phyloP scores from a whole-genome alignment of 2,113 vertebrate genomes.

The Lathamus discolor region DNA sequence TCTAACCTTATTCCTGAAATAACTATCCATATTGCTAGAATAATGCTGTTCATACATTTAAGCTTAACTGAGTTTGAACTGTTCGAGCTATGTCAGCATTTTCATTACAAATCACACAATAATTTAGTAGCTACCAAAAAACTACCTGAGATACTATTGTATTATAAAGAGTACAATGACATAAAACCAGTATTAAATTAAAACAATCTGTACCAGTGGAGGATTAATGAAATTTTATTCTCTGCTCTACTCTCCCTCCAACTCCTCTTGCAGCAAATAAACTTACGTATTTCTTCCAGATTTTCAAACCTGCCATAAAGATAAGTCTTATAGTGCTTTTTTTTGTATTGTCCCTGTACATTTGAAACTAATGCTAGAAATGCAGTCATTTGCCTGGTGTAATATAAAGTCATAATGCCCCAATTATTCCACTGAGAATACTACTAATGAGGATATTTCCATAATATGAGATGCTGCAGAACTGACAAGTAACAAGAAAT shows the following conservation, averaged over 20 bases:
- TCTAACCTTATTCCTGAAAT: neutral
- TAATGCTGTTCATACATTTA: neutral
- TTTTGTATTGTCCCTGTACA: neutral
- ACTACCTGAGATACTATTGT: neutral
- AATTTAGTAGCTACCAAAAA: neutral
- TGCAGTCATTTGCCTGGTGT: neutral
- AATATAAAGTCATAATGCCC: neutral
- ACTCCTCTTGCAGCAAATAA: neutral
- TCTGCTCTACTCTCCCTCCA: neutral
- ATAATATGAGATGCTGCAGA: neutral
- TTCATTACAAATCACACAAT: neutral
- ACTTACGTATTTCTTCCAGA: neutral
- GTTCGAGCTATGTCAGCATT: neutral
- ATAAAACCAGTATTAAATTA: neutral
- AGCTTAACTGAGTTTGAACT: neutral
- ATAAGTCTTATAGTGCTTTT: neutral
- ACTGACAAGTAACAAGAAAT: neutral
- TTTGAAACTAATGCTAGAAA: constrained; percentile 23
- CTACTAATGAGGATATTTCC: neutral
- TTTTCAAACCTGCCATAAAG: neutral
- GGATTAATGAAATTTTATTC: neutral
- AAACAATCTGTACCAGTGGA: neutral
- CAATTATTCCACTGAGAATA: neutral
- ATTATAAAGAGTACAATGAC: neutral
- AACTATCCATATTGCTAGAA: neutral